Evolutionary conservation across 1,140 invertebrate species (phyloP).

Genomic region (Solen grandis): DNA sequence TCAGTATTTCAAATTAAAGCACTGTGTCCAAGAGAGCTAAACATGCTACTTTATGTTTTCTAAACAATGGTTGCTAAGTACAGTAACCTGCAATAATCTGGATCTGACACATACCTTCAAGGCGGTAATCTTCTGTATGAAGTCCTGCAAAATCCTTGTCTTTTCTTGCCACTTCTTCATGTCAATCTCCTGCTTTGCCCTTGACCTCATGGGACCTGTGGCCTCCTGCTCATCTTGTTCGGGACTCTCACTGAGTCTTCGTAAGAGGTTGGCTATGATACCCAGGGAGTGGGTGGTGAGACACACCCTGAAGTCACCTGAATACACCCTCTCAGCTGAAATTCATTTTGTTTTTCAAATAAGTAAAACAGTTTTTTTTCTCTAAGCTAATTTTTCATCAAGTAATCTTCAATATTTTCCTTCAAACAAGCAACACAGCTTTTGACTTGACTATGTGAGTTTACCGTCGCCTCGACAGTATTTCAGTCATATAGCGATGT

Average conservation of each 20-base stretch:
- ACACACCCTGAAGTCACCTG: constrained; percentile 47
- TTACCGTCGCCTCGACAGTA: too few relatives aligned
- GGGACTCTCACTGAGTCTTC: constrained; percentile 23
- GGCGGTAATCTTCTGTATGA: constrained; percentile 42
- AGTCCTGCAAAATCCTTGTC: constrained; percentile 18
- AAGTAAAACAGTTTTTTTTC: not conserved
- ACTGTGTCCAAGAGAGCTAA: too few relatives aligned
- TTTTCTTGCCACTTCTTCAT: constrained; percentile 29
- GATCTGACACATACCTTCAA: constrained; percentile 21
- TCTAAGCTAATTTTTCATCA: not conserved
- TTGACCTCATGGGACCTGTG: not conserved
- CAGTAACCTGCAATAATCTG: not conserved
- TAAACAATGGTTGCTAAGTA: too few relatives aligned
- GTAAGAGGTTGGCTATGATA: constrained; percentile 23
- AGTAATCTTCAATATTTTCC: not conserved
- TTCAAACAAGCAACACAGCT: not conserved
- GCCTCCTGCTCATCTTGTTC: not conserved
- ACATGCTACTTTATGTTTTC: too few relatives aligned
- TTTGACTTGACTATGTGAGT: not conserved
- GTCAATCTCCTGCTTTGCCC: not conserved
- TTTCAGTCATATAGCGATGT: too few relatives aligned
- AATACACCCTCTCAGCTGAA: constrained; percentile 44
- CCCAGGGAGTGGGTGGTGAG: constrained; percentile 45
- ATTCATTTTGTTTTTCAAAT: not conserved
- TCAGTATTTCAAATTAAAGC: too few relatives aligned